Conservation (phyloP, 2,113 vertebrate genomes). For the Rhineura floridana region DNA sequence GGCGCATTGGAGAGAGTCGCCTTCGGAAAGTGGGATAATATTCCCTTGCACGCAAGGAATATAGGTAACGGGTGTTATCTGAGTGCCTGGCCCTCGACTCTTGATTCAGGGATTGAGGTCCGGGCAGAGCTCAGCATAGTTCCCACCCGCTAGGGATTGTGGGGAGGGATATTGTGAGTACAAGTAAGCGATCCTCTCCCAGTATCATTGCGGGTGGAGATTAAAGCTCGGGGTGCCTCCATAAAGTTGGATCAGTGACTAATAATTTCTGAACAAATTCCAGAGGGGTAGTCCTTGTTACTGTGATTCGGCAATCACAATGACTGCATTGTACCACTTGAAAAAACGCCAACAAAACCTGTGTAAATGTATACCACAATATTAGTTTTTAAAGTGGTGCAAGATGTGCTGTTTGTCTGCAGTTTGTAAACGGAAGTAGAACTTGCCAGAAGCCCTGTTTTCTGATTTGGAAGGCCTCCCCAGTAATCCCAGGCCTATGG, state of each 20-base stretch:
- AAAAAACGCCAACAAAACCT: too few species aligned
- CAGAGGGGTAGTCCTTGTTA: neutral
- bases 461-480: neutral
- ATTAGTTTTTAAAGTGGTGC: neutral
- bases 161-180: neutral
- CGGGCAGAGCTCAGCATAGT: neutral
- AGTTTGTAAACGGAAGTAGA: neutral
- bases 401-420: neutral
- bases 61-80: too few species aligned
- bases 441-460: neutral
- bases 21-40: neutral
- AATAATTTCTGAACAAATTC: neutral
- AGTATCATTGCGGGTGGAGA: neutral
- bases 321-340: neutral
- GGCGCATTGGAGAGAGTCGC: neutral
- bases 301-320: neutral
- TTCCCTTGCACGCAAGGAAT: neutral
- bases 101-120: neutral
- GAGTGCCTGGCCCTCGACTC: too few species aligned
- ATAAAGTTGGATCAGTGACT: neutral
- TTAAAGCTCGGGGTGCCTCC: neutral
- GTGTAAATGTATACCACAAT: neutral
- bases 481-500: too few species aligned
- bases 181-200: too few species aligned
- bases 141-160: neutral